Evolutionary conservation across 2,113 vertebrate genomes (phyloP), one percentile per base, ranked within the genome.

Genomic region (Barbus barbus): DNA sequence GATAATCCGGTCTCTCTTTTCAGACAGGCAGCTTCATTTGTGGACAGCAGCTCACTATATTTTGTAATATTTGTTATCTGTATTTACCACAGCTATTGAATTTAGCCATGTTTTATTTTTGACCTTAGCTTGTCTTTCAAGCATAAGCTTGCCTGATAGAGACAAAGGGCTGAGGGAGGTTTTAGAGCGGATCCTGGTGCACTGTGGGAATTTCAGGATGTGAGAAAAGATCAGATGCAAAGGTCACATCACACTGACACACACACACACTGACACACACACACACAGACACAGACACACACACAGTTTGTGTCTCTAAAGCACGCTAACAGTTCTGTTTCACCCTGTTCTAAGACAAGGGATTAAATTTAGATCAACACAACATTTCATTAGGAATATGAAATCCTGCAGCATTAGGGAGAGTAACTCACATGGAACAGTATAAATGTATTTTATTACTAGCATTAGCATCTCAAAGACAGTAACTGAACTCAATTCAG

Each of bases 121-220:
- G 61, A 69, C 73, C 60, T 53, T 12, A 58, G 61, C n/a, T 69
- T 65, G 28, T 24, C 36, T 41, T 63, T 72, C 51, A 28, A 9
- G 53, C 13, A 73, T 48, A 65, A 36, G 33, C 38, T 18, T 14
- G 26, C 44, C 46, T 56, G n/a, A 46, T 20, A 76, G 31, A 77
- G 31, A 53, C 24, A 24, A 46, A 69, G 48, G 46, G n/a, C 11
- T 44, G 56, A 46, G 36, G 28, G 26, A 36, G 46, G 36, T 44
- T 44, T 73, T 61, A 33, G 53, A 51, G 56, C 16, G 38, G 28
- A 72, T 33, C 24, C 67, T 31, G 24, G 9, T 63, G 77, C 60
- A 67, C 14, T 67, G 44, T 81, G 69, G 31, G 78, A 85, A 81
- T 67, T 73, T 48, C 48, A 51, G 58, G 46, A 71, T 71, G 61